These are phyloP conservation scores for Argentina silus DNA, from an alignment of 2,797 vertebrate genomes.

Conservation along the genomic window DNA sequence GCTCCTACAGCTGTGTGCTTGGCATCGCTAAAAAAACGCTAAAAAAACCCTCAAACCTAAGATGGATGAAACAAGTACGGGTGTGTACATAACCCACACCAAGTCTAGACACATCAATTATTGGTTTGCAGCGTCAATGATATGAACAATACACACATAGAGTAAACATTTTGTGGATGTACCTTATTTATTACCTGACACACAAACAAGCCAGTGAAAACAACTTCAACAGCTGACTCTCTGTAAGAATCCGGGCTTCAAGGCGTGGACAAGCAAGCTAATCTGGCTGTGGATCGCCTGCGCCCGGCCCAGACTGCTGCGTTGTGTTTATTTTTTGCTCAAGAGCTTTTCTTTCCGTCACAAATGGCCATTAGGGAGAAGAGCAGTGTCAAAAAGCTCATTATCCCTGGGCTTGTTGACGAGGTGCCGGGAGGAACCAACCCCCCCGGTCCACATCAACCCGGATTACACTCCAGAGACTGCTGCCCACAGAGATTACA, in stretches of 20 bases:
- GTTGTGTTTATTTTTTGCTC: conserved; percentile 5
- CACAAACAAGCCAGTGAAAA: not conserved
- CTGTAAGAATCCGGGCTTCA: too few relatives aligned
- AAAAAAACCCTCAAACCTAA: too few relatives aligned
- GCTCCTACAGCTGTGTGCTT: not conserved
- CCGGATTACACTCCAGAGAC: conserved; percentile 34
- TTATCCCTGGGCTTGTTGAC: conserved; percentile 8
- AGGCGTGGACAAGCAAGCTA: not conserved
- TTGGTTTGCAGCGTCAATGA: too few relatives aligned
- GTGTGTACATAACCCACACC: too few relatives aligned
- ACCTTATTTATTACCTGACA: not conserved
- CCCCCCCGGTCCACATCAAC: conserved; percentile 33
- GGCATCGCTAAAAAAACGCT: not conserved
- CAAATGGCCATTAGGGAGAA: conserved; percentile 12
- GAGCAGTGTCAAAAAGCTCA: conserved; percentile 15
- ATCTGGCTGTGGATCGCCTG: not conserved
- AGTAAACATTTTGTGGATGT: not conserved
- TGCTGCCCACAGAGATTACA: conserved; percentile 42
- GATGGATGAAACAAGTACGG: too few relatives aligned
- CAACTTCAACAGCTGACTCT: too few relatives aligned
- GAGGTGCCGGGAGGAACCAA: conserved; percentile 9
- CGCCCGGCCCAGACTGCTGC: not conserved
- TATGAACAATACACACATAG: not conserved
- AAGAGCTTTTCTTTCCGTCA: conserved; percentile 25
- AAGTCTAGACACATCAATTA: too few relatives aligned